Evolutionary conservation across 2,797 vertebrate genomes (phyloP).

Genomic region (Sebastes matsubarae): DNA sequence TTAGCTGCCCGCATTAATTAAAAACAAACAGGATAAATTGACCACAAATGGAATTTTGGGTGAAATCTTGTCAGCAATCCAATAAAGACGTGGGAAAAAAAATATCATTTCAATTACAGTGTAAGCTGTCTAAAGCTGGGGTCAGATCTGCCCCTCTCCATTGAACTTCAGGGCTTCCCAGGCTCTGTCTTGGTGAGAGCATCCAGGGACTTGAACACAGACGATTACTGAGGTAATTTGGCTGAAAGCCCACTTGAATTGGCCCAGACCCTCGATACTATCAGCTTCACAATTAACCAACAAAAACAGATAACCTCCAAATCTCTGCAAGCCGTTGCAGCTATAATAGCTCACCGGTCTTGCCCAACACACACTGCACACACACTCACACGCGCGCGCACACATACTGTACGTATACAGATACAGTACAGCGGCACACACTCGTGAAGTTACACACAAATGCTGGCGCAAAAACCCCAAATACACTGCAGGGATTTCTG

Average conservation of each 20-base stretch:
- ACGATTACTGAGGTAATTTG: slow-evolving; percentile 85
- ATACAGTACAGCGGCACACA: slow-evolving; percentile 50
- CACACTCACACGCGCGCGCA: neutral
- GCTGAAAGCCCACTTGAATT: slow-evolving; percentile 85
- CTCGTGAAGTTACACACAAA: slow-evolving; percentile 57
- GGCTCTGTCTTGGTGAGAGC: slow-evolving; percentile 71
- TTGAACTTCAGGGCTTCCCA: slow-evolving; percentile 74
- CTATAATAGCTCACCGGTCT: slow-evolving; percentile 75
- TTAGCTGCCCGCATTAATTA: slow-evolving; percentile 79
- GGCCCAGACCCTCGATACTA: slow-evolving; percentile 82
- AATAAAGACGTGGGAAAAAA: slow-evolving; percentile 63
- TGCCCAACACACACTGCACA: slow-evolving; percentile 41
- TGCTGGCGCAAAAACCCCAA: slow-evolving; percentile 71
- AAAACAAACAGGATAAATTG: slow-evolving; percentile 85
- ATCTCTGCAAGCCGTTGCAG: slow-evolving; percentile 76
- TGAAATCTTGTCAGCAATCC: slow-evolving; percentile 78
- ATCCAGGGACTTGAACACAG: slow-evolving; percentile 78
- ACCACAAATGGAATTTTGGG: slow-evolving; percentile 80
- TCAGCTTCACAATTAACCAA: slow-evolving; percentile 88
- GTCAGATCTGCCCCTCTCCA: slow-evolving; percentile 74
- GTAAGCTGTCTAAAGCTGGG: slow-evolving; percentile 77
- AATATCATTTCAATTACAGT: slow-evolving; percentile 80
- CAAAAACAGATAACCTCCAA: slow-evolving; percentile 87
- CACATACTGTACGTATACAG: slow-evolving; percentile 55
- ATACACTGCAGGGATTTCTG: slow-evolving; percentile 86